Evolutionary conservation across 2,888 invertebrate genomes (phyloP).

Genomic region (Drosophila prolongata): DNA sequence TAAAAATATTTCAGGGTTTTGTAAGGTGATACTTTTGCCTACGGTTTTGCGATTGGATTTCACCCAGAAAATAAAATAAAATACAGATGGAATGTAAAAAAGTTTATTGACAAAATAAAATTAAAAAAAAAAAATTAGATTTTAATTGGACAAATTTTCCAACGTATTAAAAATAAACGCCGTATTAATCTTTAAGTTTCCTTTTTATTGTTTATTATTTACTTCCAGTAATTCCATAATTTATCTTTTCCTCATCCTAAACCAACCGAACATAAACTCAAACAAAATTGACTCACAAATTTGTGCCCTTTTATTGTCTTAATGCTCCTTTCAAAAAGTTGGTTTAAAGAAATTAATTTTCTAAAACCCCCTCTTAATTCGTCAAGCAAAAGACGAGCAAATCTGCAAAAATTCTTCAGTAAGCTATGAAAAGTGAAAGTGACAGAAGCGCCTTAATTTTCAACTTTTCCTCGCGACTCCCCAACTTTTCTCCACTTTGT

Average conservation of each 20-base stretch:
- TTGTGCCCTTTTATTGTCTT: conserved; percentile 12
- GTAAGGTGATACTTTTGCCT: conserved; percentile 14
- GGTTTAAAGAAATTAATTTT: conserved; percentile 63
- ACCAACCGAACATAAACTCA: background rate
- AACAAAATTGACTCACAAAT: conserved; percentile 13
- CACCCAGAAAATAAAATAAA: background rate
- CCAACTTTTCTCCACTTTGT: conserved; percentile 3
- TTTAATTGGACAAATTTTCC: too few species aligned
- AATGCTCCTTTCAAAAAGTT: conserved; percentile 30
- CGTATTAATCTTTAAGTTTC: too few species aligned
- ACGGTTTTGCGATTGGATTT: background rate
- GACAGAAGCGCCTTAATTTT: conserved; percentile 75
- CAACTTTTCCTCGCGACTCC: conserved; percentile 50
- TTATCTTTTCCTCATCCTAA: background rate
- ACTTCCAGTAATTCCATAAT: background rate
- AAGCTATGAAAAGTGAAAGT: conserved; percentile 65
- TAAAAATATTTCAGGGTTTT: conserved; percentile 4
- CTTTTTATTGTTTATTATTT: background rate
- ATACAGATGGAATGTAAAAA: too few species aligned
- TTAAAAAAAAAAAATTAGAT: too few species aligned
- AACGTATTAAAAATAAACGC: too few species aligned
- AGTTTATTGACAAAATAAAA: too few species aligned
- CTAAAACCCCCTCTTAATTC: conserved; percentile 25
- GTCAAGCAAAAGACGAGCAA: conserved; percentile 57
- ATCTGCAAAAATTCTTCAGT: conserved; percentile 30